These are phyloP conservation scores for Clanis bilineata DNA, from an alignment of 2,888 invertebrate genomes.

Conservation along the genomic window DNA sequence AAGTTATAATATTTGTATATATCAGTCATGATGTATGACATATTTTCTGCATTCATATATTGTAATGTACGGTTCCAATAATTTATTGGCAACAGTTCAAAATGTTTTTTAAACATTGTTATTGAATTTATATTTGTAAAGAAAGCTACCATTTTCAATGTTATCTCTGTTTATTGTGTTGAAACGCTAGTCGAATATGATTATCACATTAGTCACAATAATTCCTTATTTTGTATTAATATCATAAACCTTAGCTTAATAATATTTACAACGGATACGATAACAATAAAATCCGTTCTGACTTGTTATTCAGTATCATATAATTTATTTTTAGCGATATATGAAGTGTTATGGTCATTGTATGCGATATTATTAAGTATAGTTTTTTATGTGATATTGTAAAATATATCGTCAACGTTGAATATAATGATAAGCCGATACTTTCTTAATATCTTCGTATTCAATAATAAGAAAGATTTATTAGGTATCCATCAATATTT, in stretches of 20 bases:
- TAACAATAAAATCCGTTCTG: not conserved
- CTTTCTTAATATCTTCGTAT: too few species aligned
- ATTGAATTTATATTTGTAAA: not conserved
- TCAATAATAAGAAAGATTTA: too few species aligned
- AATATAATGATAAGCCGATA: too few species aligned
- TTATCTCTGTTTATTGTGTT: constrained; percentile 3
- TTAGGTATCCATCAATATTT: too few species aligned
- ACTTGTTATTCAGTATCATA: not conserved
- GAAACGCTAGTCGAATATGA: not conserved
- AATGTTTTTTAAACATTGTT: not conserved
- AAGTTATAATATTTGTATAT: not conserved
- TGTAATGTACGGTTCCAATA: not conserved
- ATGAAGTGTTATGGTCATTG: not conserved
- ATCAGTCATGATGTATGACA: not conserved
- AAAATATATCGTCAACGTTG: not conserved
- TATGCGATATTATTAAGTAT: not conserved
- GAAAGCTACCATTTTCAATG: not conserved
- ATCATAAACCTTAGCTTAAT: not conserved
- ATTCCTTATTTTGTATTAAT: not conserved
- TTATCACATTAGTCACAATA: constrained; percentile 3
- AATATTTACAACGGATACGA: not conserved
- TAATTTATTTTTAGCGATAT: not conserved
- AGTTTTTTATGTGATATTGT: not conserved
- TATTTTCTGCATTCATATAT: not conserved
- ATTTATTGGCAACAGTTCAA: not conserved